Evolutionary conservation across 2,113 vertebrate species (phyloP).

Genomic region (Pterophyllum scalare): DNA sequence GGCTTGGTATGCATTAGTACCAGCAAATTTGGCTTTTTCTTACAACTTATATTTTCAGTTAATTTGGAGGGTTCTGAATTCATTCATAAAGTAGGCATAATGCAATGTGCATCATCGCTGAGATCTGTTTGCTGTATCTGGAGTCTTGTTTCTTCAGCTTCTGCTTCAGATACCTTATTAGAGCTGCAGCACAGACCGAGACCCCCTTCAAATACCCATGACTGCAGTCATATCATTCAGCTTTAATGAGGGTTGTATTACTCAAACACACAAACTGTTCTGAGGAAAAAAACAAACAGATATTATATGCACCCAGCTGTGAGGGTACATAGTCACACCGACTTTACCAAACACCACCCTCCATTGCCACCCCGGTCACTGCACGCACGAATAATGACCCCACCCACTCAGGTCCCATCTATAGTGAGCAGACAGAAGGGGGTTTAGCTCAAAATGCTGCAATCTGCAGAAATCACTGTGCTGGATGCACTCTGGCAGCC

Average conservation of each 20-base stretch:
- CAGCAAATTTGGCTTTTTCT: neutral
- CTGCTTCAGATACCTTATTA: slow-evolving; percentile 8
- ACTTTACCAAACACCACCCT: slow-evolving; percentile 38
- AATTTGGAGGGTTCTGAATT: neutral
- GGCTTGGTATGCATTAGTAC: neutral
- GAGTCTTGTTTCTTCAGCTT: neutral
- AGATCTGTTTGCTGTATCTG: neutral
- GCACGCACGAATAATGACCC: slow-evolving; percentile 56
- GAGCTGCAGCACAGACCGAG: slow-evolving; percentile 17
- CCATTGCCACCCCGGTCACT: slow-evolving; percentile 37
- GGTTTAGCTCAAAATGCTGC: slow-evolving; percentile 81
- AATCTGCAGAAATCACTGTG: slow-evolving; percentile 79
- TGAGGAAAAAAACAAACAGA: slow-evolving; percentile 6
- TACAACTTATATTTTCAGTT: neutral
- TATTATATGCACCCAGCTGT: slow-evolving; percentile 27
- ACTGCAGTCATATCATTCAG: slow-evolving; percentile 61
- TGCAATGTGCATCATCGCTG: neutral
- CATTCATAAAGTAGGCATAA: neutral
- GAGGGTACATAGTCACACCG: slow-evolving; percentile 37
- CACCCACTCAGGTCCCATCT: slow-evolving; percentile 55
- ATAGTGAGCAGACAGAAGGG: slow-evolving; percentile 76
- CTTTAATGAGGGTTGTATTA: slow-evolving; percentile 54
- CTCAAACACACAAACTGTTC: slow-evolving; percentile 25
- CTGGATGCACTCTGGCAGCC: slow-evolving; percentile 72
- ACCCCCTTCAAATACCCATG: slow-evolving; percentile 13